Conservation (phyloP, 2,797 vertebrate genomes). For the Scyliorhinus canicula region DNA sequence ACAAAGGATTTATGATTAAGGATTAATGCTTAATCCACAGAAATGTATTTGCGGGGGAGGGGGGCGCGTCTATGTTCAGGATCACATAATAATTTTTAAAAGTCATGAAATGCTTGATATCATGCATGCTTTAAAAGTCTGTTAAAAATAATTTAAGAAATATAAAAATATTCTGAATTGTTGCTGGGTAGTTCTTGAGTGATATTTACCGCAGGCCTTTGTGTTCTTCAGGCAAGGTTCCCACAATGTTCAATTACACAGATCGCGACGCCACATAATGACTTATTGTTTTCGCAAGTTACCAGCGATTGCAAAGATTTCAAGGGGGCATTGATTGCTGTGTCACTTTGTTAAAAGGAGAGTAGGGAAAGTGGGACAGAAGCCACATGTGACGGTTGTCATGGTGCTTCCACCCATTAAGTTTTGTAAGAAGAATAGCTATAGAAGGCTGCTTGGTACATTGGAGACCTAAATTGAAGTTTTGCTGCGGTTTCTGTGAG, state of each 20-base stretch:
- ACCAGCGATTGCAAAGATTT: constrained; percentile 29
- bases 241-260: constrained; percentile 36
- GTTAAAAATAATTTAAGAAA: neutral
- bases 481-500: constrained; percentile 25
- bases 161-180: constrained; percentile 21
- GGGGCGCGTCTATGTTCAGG: neutral
- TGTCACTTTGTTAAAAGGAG: constrained; percentile 58
- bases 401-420: constrained; percentile 54
- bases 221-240: constrained; percentile 9
- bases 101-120: neutral
- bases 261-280: constrained; percentile 11
- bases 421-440: constrained; percentile 38
- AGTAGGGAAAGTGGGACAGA: constrained; percentile 54
- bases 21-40: constrained; percentile 6
- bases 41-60: neutral
- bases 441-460: constrained; percentile 42
- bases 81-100: neutral
- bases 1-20: neutral
- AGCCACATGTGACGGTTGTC: constrained; percentile 58
- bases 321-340: constrained; percentile 29
- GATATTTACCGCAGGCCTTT: constrained; percentile 14
- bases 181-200: neutral
- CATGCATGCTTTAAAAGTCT: constrained; percentile 17
- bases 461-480: constrained; percentile 32
- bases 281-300: constrained; percentile 33